phyloP scores from a whole-genome alignment of 2,113 vertebrate species.

The Suncus etruscus region DNA sequence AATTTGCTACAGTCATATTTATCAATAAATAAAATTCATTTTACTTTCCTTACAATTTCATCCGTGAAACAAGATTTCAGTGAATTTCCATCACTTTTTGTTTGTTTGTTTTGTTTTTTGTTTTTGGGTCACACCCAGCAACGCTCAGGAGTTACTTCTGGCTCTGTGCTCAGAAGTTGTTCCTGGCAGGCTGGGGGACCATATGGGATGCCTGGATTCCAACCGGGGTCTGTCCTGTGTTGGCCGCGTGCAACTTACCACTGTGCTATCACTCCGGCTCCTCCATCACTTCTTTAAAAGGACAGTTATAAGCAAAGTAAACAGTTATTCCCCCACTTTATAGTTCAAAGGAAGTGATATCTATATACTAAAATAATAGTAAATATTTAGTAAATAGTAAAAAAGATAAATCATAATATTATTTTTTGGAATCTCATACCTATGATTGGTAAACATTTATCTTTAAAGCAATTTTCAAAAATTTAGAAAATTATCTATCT shows the following conservation, averaged over 20 bases:
- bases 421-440: background rate
- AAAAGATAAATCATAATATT: too few species aligned
- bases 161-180: too few species aligned
- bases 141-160: too few species aligned
- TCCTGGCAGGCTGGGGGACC: too few species aligned
- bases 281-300: background rate
- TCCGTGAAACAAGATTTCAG: conserved; percentile 43
- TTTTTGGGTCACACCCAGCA: too few species aligned
- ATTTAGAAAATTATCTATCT: conserved; percentile 27
- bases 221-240: too few species aligned
- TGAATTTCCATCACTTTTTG: background rate
- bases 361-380: background rate
- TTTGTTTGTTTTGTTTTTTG: too few species aligned
- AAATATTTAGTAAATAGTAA: too few species aligned
- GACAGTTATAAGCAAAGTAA: conserved; percentile 16
- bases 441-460: conserved; percentile 27
- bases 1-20: conserved; percentile 47
- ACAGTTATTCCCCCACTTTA: conserved; percentile 6
- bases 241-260: too few species aligned
- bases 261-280: too few species aligned
- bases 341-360: conserved; percentile 52
- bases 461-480: conserved; percentile 51
- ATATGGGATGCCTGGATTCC: too few species aligned
- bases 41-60: conserved; percentile 31
- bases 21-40: conserved; percentile 50